These are phyloP conservation scores for Apocrypta bakeri DNA, from an alignment of 1,140 invertebrate genomes.

Conservation along the genomic window DNA sequence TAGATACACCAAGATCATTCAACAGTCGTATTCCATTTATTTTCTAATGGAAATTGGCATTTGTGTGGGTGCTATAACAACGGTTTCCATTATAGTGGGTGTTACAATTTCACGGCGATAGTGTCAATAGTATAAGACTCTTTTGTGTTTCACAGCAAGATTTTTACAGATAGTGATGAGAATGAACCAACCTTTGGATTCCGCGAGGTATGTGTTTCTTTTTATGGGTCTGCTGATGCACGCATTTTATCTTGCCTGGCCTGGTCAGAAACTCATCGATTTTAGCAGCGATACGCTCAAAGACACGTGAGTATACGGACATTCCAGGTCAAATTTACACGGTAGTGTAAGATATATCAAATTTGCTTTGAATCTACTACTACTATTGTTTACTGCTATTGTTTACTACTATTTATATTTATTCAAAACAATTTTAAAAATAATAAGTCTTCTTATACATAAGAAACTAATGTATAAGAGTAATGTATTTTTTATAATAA, in stretches of 20 bases:
- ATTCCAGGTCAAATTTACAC: no score
- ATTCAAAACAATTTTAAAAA: no score
- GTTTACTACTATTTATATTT: no score
- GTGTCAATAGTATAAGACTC: neutral
- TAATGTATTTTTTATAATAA: no score
- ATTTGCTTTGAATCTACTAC: no score
- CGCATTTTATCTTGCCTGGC: conserved; percentile 52
- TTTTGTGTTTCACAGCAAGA: neutral
- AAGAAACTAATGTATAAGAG: no score
- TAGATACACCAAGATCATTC: neutral
- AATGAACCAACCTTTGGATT: neutral
- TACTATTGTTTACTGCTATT: no score
- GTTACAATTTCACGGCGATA: neutral
- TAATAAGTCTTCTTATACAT: no score
- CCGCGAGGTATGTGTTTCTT: conserved; percentile 27
- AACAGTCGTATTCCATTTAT: neutral
- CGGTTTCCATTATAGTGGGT: neutral
- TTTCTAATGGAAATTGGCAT: neutral
- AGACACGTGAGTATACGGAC: conserved; percentile 51
- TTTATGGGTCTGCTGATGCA: conserved; percentile 43
- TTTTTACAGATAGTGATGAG: neutral
- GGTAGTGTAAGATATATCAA: no score
- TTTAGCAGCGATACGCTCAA: conserved; percentile 44
- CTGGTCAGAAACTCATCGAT: conserved; percentile 53
- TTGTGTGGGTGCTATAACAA: neutral